Conservation (phyloP, 2,888 invertebrate genomes). For the Hydrotaea diabolus region DNA sequence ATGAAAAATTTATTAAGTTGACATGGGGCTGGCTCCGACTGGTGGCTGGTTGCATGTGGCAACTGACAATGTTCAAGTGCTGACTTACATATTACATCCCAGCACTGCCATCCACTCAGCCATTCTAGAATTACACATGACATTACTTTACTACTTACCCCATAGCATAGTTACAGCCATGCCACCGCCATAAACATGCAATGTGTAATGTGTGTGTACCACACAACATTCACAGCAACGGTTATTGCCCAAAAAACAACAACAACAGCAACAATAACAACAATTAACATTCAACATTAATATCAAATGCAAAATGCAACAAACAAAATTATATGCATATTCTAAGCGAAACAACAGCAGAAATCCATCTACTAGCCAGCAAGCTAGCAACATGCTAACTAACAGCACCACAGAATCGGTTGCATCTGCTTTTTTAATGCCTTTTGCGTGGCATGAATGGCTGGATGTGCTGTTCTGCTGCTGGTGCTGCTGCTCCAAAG, state of each 20-base stretch:
- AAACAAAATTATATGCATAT: too few relatives aligned
- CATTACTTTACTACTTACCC: conserved; percentile 31
- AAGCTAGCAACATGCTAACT: too few relatives aligned
- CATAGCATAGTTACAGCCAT: not conserved
- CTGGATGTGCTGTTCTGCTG: not conserved
- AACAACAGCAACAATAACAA: conserved; percentile 65
- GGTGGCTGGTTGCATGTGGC: conserved; percentile 65
- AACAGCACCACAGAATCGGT: not conserved
- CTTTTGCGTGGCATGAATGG: not conserved
- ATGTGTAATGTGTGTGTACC: conserved; percentile 34
- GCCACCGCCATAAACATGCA: conserved; percentile 24
- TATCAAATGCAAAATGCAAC: conserved; percentile 45
- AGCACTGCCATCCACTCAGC: not conserved
- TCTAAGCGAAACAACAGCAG: conserved; percentile 40
- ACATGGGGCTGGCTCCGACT: conserved; percentile 63
- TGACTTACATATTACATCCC: conserved; percentile 31
- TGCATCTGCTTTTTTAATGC: not conserved
- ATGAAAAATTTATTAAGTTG: conserved; percentile 69
- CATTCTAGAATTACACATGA: not conserved
- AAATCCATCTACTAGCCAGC: not conserved
- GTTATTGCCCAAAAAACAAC: conserved; percentile 37
- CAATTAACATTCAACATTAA: conserved; percentile 61
- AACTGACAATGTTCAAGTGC: conserved; percentile 64
- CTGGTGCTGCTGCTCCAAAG: not conserved
- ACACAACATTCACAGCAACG: too few relatives aligned